These are phyloP conservation scores for Dascillus cervinus DNA, from an alignment of 2,888 invertebrate genomes.

Conservation along the genomic window DNA sequence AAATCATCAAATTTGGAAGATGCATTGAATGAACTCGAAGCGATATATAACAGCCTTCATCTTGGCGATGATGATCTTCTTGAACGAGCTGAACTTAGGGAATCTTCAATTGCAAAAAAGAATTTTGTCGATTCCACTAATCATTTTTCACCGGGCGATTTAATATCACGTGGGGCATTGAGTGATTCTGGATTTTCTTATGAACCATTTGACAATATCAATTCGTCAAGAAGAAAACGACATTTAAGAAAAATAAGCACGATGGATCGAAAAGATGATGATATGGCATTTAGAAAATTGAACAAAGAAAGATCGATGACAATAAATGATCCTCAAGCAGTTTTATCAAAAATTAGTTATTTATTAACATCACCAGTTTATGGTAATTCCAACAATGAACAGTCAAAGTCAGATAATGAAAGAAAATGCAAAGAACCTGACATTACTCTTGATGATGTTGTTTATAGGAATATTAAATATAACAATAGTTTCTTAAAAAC, in stretches of 20 bases:
- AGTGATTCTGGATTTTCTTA: constrained; percentile 41
- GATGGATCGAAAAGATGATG: constrained; percentile 64
- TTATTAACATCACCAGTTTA: constrained; percentile 63
- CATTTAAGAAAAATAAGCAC: constrained; percentile 41
- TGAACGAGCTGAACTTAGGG: constrained; percentile 70
- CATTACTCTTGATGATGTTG: constrained; percentile 74
- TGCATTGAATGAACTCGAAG: constrained; percentile 81
- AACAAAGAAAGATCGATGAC: constrained; percentile 51
- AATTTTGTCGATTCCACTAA: constrained; percentile 26
- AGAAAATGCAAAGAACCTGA: constrained; percentile 65
- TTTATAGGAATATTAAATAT: constrained; percentile 71
- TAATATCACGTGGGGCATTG: constrained; percentile 30
- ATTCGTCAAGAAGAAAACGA: constrained; percentile 31
- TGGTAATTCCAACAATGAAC: constrained; percentile 48
- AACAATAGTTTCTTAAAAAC: constrained; percentile 66
- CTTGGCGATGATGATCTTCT: constrained; percentile 75
- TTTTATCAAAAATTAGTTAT: constrained; percentile 55
- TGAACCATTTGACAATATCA: constrained; percentile 34
- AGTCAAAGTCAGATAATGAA: constrained; percentile 24
- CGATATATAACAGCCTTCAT: constrained; percentile 84
- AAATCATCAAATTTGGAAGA: constrained; percentile 79
- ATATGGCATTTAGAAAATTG: constrained; percentile 72
- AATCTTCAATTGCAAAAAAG: constrained; percentile 39
- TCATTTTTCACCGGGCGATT: constrained; percentile 24
- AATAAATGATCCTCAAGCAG: constrained; percentile 43